phyloP scores from a whole-genome alignment of 2,797 vertebrate genomes.

The Aulostomus chinensis region DNA sequence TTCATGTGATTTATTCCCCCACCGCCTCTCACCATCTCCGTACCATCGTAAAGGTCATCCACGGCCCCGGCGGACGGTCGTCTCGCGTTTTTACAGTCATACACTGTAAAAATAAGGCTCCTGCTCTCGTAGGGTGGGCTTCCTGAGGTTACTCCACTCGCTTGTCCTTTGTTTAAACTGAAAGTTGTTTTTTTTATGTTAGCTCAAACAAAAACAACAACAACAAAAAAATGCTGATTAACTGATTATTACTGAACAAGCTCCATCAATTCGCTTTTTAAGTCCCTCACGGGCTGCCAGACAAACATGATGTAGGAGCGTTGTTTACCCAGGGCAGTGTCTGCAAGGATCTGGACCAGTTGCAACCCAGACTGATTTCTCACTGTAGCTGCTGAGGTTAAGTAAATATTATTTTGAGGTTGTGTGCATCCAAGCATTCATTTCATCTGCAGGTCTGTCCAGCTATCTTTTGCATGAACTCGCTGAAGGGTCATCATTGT shows the following conservation, averaged over 20 bases:
- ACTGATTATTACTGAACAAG: not conserved
- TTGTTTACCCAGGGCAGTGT: conserved; percentile 28
- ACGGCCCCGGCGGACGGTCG: conserved; percentile 9
- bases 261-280: not conserved
- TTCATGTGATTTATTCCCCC: conserved; percentile 33
- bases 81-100: not conserved
- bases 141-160: no score
- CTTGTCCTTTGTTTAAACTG: no score
- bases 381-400: not conserved
- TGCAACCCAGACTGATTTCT: not conserved
- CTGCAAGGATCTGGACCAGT: conserved; percentile 9
- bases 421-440: conserved; percentile 9
- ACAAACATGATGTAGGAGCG: not conserved
- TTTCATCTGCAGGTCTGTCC: conserved; percentile 18
- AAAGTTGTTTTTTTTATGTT: no score
- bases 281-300: not conserved
- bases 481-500: conserved; percentile 4
- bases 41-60: conserved; percentile 53
- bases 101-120: no score
- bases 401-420: conserved; percentile 31
- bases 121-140: no score
- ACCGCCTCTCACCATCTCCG: conserved; percentile 34
- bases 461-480: conserved; percentile 10
- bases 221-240: no score
- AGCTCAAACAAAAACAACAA: no score